Evolutionary conservation across 2,797 vertebrate genomes (phyloP).

Genomic region (Pipistrellus pipistrellus): DNA sequence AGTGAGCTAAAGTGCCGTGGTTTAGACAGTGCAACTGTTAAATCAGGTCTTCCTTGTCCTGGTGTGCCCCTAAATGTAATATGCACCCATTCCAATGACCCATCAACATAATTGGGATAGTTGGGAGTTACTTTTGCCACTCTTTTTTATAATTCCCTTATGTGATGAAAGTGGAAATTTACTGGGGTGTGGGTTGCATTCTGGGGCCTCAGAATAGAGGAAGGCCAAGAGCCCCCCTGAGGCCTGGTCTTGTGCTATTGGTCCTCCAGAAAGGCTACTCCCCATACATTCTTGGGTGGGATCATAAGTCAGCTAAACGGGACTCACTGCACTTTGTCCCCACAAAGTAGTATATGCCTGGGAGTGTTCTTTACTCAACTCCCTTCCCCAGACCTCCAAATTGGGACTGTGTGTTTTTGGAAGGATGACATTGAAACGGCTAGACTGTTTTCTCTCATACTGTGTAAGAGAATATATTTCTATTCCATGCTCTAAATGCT

Average conservation of each 20-base stretch:
- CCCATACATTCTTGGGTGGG: fast-evolving
- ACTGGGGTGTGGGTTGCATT: not conserved
- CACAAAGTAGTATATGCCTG: not conserved
- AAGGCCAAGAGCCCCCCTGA: fast-evolving
- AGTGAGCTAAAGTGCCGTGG: not conserved
- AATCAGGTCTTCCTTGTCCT: not conserved
- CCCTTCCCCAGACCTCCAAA: not conserved
- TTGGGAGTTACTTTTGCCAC: not conserved
- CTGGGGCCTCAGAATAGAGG: not conserved
- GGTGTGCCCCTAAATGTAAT: not conserved
- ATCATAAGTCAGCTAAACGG: not conserved
- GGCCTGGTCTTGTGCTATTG: not conserved
- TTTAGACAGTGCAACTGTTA: slow-evolving; percentile 16
- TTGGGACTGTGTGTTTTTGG: not conserved
- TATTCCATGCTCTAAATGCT: not conserved
- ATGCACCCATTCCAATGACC: not conserved
- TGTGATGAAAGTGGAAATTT: not conserved
- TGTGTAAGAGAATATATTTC: not conserved
- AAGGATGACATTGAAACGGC: not conserved
- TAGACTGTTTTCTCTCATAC: not conserved
- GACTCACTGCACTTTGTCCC: not conserved
- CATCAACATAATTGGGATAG: not conserved
- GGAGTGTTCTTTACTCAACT: not conserved
- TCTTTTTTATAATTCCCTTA: not conserved
- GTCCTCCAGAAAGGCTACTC: not conserved